A percentile compares a stretch with the other conserved stretches of the same genome.
These are phyloP conservation scores for Murina feae DNA, from an alignment of 2,113 vertebrate species.

Conservation along the genomic window DNA sequence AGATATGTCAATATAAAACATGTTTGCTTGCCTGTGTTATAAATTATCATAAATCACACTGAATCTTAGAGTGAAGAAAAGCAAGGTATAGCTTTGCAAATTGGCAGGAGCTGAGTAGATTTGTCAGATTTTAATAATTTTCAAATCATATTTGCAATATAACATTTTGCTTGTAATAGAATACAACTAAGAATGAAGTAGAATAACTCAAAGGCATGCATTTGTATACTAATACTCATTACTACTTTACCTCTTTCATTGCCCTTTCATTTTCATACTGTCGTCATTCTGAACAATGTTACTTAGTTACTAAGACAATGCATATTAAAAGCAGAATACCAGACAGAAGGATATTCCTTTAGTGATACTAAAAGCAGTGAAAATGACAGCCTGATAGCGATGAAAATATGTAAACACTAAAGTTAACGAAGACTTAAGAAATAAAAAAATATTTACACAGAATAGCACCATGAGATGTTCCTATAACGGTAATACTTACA, in stretches of 20 bases:
- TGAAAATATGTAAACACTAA: not conserved
- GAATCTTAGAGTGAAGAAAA: not conserved
- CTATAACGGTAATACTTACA: not conserved
- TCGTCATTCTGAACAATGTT: not conserved
- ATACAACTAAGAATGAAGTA: not conserved
- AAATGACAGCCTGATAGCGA: not conserved
- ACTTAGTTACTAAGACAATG: not conserved
- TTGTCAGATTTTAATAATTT: slow-evolving; percentile 9
- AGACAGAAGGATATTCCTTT: not conserved
- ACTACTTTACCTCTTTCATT: not conserved
- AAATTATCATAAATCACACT: not conserved
- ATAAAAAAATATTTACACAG: not conserved
- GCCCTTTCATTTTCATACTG: not conserved
- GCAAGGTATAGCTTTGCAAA: no score
- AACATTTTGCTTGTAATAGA: not conserved
- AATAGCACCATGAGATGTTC: not conserved
- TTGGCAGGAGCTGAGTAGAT: no score
- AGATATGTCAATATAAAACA: not conserved
- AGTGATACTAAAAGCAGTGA: not conserved
- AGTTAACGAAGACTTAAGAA: not conserved
- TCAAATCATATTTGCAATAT: not conserved
- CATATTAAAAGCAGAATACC: not conserved
- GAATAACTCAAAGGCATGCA: not conserved
- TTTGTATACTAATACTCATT: not conserved
- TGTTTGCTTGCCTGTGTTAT: not conserved